phyloP scores from a whole-genome alignment of 2,888 invertebrate genomes.

The Lepeophtheirus nordmannii region DNA sequence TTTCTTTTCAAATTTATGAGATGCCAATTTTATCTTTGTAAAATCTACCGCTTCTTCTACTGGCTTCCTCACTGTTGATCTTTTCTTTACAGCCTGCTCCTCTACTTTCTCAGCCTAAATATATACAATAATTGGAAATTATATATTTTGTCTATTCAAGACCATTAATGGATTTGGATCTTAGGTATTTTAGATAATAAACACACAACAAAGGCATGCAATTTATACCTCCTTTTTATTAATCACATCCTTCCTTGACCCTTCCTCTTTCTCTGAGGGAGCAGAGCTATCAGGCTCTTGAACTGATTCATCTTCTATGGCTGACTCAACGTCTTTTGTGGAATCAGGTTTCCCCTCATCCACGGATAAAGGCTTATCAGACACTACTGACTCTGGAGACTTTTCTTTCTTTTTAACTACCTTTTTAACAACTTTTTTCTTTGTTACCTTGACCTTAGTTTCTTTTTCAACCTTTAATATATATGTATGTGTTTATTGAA shows the following conservation, averaged over 20 bases:
- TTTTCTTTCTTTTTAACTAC: constrained; percentile 12
- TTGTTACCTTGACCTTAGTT: constrained; percentile 11
- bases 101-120: not conserved
- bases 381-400: not conserved
- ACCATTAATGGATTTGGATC: too few relatives aligned
- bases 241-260: too few relatives aligned
- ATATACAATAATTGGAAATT: too few relatives aligned
- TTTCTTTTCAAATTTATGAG: constrained; percentile 4
- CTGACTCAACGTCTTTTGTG: not conserved
- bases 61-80: not conserved
- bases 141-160: too few relatives aligned
- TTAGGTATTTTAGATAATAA: not conserved
- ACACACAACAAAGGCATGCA: not conserved
- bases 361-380: not conserved
- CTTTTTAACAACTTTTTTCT: constrained; percentile 17
- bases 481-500: not conserved
- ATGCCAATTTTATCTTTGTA: constrained; percentile 1
- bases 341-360: not conserved
- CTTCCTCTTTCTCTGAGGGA: not conserved
- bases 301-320: not conserved
- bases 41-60: not conserved
- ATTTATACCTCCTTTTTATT: too few relatives aligned
- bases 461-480: not conserved
- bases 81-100: not conserved
- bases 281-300: not conserved